Evolutionary conservation across 2,888 invertebrate species (phyloP).

Genomic region (Lasioglossum malachurum): DNA sequence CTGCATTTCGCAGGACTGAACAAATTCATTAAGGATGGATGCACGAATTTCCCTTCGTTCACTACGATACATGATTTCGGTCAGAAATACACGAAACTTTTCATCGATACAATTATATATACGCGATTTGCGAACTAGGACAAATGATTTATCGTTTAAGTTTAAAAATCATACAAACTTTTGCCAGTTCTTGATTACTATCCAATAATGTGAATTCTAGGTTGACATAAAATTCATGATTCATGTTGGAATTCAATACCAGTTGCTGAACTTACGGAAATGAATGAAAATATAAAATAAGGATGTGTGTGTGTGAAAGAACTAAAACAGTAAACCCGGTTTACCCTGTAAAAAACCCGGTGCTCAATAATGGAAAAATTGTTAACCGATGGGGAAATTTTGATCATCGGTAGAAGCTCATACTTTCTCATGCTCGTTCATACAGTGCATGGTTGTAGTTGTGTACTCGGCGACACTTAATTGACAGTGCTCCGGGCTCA

Average conservation of each 20-base stretch:
- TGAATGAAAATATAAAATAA: not conserved
- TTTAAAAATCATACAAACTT: not conserved
- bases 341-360: not conserved
- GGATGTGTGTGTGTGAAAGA: not conserved
- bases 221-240: not conserved
- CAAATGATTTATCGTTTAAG: not conserved
- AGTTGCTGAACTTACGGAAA: not conserved
- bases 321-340: no score
- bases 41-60: not conserved
- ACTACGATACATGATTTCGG: not conserved
- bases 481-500: slow-evolving; percentile 78
- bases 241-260: not conserved
- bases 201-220: not conserved
- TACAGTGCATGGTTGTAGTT: slow-evolving; percentile 67
- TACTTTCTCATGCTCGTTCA: slow-evolving; percentile 62
- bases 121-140: not conserved
- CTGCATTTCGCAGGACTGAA: no score
- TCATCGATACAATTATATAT: not conserved
- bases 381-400: slow-evolving; percentile 34
- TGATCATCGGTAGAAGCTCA: slow-evolving; percentile 58
- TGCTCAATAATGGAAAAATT: slow-evolving; percentile 1
- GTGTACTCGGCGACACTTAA: slow-evolving; percentile 68
- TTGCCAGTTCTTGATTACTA: no score
- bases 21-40: no score
- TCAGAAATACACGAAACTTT: not conserved